These are phyloP conservation scores for Rhinoptilus africanus DNA, from an alignment of 2,113 vertebrate genomes.

Conservation along the genomic window DNA sequence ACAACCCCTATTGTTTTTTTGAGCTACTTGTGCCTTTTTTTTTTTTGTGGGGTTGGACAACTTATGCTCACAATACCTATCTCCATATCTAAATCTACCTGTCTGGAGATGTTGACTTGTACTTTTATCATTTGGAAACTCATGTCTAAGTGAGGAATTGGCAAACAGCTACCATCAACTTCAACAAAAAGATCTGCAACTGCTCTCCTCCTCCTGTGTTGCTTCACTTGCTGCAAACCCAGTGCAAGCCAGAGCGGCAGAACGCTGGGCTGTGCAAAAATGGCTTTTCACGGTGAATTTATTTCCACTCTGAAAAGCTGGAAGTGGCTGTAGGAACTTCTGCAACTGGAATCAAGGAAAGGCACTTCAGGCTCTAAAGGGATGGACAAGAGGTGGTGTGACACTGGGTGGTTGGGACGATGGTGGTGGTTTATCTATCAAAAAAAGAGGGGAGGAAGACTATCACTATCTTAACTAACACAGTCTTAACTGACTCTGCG, in stretches of 20 bases:
- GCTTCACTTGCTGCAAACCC: background rate
- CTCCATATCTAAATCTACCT: background rate
- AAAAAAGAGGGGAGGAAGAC: background rate
- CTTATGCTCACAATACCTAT: background rate
- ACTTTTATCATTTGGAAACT: background rate
- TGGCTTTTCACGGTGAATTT: background rate
- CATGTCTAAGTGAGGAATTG: background rate
- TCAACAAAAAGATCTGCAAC: background rate
- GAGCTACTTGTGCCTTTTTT: background rate
- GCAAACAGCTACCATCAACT: background rate
- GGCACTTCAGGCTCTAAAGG: background rate
- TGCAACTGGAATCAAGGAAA: background rate
- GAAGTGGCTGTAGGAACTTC: background rate
- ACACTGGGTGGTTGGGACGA: background rate
- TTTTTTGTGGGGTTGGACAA: background rate
- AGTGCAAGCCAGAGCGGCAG: background rate
- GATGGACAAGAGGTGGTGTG: background rate
- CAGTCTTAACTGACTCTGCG: background rate
- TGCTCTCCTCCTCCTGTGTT: background rate
- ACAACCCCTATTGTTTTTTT: background rate
- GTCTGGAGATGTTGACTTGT: background rate
- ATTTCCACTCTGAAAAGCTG: background rate
- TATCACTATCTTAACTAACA: background rate
- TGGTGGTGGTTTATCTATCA: background rate
- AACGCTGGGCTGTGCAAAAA: background rate